A percentile compares a stretch with the other conserved stretches of the same genome.
These are phyloP conservation scores for Heliothis subflexa DNA, from an alignment of 1,140 invertebrate species.

Conservation along the genomic window DNA sequence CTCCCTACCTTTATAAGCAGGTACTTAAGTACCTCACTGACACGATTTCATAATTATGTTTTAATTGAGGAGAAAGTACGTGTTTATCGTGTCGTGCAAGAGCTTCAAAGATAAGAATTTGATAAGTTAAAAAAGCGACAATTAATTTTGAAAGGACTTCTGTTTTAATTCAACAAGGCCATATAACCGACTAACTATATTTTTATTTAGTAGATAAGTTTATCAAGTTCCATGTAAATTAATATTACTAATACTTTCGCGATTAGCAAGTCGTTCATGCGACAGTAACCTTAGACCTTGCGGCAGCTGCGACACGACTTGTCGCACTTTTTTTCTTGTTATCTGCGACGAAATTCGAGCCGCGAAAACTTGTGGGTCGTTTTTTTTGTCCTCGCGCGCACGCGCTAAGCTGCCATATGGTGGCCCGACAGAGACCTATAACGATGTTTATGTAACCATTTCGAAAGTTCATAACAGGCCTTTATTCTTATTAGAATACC, in stretches of 20 bases:
- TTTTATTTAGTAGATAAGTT: not conserved
- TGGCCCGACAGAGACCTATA: constrained; percentile 50
- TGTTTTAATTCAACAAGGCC: too few relatives aligned
- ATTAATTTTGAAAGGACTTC: too few relatives aligned
- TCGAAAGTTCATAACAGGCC: constrained; percentile 25
- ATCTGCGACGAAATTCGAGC: constrained; percentile 72
- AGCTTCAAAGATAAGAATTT: too few relatives aligned
- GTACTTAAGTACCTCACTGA: too few relatives aligned
- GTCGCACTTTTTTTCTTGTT: constrained; percentile 71
- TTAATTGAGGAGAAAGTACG: too few relatives aligned
- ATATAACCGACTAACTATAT: too few relatives aligned
- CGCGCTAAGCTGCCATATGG: constrained; percentile 81
- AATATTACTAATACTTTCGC: not conserved
- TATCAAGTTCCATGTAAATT: not conserved
- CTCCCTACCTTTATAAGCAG: too few relatives aligned
- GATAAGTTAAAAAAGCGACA: too few relatives aligned
- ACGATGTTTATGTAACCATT: constrained; percentile 36
- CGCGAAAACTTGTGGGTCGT: constrained; percentile 70
- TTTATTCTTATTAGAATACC: constrained; percentile 33
- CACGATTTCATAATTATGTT: too few relatives aligned
- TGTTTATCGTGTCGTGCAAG: too few relatives aligned
- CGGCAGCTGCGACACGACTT: constrained; percentile 72
- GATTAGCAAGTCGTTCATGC: constrained; percentile 45
- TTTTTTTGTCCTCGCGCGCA: constrained; percentile 72
- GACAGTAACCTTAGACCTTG: constrained; percentile 78